These are phyloP conservation scores for Threskiornis aethiopicus DNA, from an alignment of 2,797 vertebrate genomes.

Conservation along the genomic window DNA sequence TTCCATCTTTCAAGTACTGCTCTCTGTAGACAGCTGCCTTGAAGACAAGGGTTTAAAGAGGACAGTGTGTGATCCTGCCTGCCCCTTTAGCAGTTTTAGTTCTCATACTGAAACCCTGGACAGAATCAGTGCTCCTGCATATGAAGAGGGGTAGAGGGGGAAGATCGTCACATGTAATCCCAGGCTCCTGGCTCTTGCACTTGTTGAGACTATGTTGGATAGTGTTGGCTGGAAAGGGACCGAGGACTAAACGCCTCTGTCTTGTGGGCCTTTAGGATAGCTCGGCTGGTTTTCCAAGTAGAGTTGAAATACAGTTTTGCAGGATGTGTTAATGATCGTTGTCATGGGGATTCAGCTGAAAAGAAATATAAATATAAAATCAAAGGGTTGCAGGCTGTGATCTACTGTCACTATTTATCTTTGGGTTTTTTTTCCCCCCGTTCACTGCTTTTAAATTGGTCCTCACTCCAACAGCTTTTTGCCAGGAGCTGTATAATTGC, in stretches of 20 bases:
- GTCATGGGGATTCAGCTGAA: slow-evolving; percentile 43
- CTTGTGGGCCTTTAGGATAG: not conserved
- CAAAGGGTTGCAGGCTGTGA: slow-evolving; percentile 15
- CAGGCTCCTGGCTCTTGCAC: not conserved
- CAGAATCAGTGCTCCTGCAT: not conserved
- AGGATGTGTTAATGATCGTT: not conserved
- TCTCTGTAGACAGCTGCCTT: not conserved
- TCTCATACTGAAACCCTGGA: not conserved
- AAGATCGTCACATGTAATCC: not conserved
- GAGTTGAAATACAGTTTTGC: not conserved
- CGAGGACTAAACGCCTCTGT: not conserved
- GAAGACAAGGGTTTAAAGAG: not conserved
- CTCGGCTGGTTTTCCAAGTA: not conserved
- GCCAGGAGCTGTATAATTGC: not conserved
- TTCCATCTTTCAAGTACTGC: not conserved
- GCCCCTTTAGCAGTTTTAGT: not conserved
- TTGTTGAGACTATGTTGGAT: not conserved
- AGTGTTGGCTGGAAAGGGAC: not conserved
- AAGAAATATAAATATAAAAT: slow-evolving; percentile 40
- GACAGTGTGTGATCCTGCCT: not conserved
- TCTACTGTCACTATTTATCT: slow-evolving; percentile 30
- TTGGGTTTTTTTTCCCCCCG: fast-evolving
- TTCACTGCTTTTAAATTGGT: slow-evolving; percentile 13
- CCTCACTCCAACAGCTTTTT: not conserved
- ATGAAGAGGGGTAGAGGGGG: not conserved